Evolutionary conservation across 2,888 invertebrate species (phyloP).

Genomic region (Ariolimax columbianus): DNA sequence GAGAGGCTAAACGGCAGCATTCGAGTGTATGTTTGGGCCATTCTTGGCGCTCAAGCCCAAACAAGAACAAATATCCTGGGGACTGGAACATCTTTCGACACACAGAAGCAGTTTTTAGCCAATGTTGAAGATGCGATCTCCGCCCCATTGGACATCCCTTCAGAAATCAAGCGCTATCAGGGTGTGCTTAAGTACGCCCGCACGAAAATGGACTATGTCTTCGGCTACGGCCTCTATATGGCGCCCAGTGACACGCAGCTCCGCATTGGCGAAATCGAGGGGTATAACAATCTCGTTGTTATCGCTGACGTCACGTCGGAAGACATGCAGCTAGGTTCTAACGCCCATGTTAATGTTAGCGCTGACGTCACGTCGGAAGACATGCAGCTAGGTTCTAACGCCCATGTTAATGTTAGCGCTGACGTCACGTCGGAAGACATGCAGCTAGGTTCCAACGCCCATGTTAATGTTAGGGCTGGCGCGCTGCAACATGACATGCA

Average conservation of each 20-base stretch:
- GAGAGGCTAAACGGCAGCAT: constrained; percentile 1
- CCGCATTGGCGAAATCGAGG: not conserved
- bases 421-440: too few relatives aligned
- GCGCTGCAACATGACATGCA: not conserved
- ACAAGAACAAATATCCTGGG: not conserved
- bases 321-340: not conserved
- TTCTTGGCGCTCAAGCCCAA: not conserved
- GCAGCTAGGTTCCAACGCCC: not conserved
- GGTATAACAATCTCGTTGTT: not conserved
- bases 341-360: not conserved
- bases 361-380: too few relatives aligned
- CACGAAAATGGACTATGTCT: not conserved
- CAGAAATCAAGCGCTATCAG: constrained; percentile 4
- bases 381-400: not conserved
- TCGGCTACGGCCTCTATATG: constrained; percentile 10
- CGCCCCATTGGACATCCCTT: not conserved
- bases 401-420: not conserved
- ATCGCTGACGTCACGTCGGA: not conserved
- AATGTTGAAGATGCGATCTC: not conserved
- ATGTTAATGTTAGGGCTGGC: too few relatives aligned
- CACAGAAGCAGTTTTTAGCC: not conserved
- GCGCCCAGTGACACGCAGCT: constrained; percentile 1
- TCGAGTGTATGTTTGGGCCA: not conserved
- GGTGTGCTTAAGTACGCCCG: not conserved
- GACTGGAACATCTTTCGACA: not conserved